phyloP scores from a whole-genome alignment of 1,140 invertebrate genomes.

The Listronotus bonariensis region DNA sequence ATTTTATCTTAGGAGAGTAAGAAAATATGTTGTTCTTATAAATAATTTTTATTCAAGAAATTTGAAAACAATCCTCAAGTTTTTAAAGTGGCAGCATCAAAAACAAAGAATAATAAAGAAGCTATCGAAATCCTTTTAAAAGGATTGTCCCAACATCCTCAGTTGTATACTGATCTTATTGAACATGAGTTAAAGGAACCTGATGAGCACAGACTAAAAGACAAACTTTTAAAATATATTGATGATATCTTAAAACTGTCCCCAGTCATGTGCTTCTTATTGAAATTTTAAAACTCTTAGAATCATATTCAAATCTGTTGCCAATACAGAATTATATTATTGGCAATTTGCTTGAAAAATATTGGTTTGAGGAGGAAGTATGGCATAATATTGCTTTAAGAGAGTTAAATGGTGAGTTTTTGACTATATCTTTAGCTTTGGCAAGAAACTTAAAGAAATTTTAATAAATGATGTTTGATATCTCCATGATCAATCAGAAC shows the following conservation, averaged over 20 bases:
- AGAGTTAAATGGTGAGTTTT: conserved; percentile 5
- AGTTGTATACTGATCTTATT: conserved; percentile 10
- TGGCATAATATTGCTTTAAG: conserved; percentile 14
- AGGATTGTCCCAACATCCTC: not conserved
- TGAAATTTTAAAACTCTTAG: conserved; percentile 3
- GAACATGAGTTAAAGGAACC: not conserved
- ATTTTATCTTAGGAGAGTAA: too few relatives aligned
- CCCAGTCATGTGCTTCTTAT: not conserved
- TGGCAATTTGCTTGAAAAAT: conserved; percentile 7
- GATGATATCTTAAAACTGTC: conserved; percentile 7
- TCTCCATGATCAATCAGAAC: too few relatives aligned
- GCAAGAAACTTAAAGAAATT: too few relatives aligned
- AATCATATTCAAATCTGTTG: not conserved
- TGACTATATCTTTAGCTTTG: too few relatives aligned
- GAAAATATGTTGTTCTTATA: too few relatives aligned
- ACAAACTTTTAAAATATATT: conserved; percentile 5
- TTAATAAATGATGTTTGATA: too few relatives aligned
- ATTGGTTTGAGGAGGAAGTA: conserved; percentile 15
- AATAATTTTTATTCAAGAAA: conserved; percentile 32
- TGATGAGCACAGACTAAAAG: not conserved
- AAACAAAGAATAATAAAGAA: conserved; percentile 29
- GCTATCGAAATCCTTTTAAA: conserved; percentile 29
- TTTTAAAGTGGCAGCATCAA: not conserved
- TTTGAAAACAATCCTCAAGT: conserved; percentile 5
- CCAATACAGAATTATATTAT: conserved; percentile 4